Conservation (phyloP, 64 coral and sea anemone genomes). For the Montipora foliosa region DNA sequence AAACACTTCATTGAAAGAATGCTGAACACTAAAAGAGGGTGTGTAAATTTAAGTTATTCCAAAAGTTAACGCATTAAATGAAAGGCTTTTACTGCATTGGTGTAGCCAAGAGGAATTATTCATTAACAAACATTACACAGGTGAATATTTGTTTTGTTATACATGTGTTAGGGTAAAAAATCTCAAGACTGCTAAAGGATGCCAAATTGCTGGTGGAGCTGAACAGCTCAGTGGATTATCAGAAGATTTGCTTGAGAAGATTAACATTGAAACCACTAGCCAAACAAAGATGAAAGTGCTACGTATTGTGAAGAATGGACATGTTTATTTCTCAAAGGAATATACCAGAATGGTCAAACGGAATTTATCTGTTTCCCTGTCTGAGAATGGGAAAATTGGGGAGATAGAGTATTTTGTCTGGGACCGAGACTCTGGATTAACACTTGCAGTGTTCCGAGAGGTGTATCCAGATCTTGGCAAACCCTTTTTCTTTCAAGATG, state of each 20-base stretch:
- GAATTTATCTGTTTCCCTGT: background rate
- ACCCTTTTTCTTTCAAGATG: slow-evolving; percentile 48
- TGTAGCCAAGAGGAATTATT: background rate
- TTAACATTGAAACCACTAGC: background rate
- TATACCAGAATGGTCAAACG: slow-evolving; percentile 19
- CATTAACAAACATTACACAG: background rate
- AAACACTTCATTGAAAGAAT: slow-evolving; percentile 54
- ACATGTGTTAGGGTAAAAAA: background rate
- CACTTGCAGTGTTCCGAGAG: slow-evolving; percentile 48
- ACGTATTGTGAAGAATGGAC: background rate
- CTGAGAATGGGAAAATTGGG: background rate
- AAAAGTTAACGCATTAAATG: too few relatives aligned
- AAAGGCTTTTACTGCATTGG: too few relatives aligned
- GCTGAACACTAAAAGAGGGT: slow-evolving; percentile 48
- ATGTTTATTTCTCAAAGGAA: background rate
- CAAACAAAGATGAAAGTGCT: background rate
- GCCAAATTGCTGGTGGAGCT: slow-evolving; percentile 36
- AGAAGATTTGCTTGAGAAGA: background rate
- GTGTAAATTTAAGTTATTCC: background rate
- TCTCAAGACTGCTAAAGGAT: slow-evolving; percentile 5
- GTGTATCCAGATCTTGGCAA: slow-evolving; percentile 14
- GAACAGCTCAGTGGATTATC: slow-evolving; percentile 4
- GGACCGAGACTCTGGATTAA: background rate
- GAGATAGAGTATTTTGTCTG: slow-evolving; percentile 54
- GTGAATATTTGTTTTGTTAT: background rate